Conservation (phyloP, 2,113 vertebrate species). For the Odocoileus virginianus region DNA sequence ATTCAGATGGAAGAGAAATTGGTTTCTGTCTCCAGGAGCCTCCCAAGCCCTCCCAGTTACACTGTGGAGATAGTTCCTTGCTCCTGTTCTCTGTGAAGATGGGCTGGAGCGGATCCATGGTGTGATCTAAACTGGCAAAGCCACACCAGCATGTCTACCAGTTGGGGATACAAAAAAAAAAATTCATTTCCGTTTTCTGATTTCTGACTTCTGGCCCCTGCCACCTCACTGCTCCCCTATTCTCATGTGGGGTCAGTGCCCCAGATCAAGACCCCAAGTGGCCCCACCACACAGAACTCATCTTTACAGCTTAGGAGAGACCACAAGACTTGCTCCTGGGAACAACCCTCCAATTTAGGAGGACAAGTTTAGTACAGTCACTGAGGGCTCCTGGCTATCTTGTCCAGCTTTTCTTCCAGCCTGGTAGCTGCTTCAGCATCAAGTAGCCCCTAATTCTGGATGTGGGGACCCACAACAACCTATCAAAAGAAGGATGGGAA, state of each 20-base stretch:
- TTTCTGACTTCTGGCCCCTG: background rate
- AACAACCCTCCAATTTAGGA: background rate
- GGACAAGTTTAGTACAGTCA: background rate
- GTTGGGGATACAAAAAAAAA: background rate
- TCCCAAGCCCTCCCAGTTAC: background rate
- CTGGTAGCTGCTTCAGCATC: background rate
- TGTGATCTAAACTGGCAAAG: background rate
- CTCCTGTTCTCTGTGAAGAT: background rate
- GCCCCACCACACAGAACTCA: background rate
- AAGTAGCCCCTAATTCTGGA: background rate
- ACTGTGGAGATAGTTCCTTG: background rate
- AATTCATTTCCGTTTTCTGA: background rate
- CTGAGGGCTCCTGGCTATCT: background rate
- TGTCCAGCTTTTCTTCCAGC: background rate
- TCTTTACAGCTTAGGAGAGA: background rate
- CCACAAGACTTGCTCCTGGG: background rate
- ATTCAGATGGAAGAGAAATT: background rate
- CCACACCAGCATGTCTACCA: background rate
- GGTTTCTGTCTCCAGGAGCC: background rate
- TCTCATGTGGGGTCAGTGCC: background rate
- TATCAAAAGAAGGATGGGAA: background rate
- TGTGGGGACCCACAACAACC: background rate
- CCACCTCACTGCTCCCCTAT: background rate
- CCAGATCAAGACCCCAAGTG: background rate
- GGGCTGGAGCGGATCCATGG: background rate